Base-by-base conservation (phyloP, 1,140 invertebrate genomes). In the Bombus impatiens region DNA sequence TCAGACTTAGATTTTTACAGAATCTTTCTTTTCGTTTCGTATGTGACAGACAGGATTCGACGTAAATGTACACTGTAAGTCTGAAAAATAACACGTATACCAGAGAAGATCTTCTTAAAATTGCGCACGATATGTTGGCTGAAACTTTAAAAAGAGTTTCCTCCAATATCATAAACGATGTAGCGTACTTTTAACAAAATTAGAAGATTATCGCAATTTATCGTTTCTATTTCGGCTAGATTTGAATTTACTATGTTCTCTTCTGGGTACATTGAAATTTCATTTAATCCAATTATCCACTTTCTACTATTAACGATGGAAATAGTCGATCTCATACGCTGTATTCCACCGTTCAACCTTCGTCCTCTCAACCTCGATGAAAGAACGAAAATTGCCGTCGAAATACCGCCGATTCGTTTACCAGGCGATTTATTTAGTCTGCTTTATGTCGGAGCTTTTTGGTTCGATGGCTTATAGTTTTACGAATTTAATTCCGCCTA, bases 401-500 rank as follows among this genome's bases (percentile, higher is more conserved):
- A 65, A 32, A 9, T 15, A 18, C 42, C 1, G 0, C 0, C 0
- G 22, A 80, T 18, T 47, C 15, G 62, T 22, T 53, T 22, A 53
- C 18, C 47, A 22, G 5, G 1, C 18, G 15, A 28, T 15, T 47
- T 47, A 28, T 71, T 71, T 28, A 25, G 12, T 1, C 22, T 9
- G 57, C 57, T 53, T 47, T 59, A 15, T 15, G 13, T n/a, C 1
- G 44, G 8, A 37, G 22, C 28, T 6, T 22, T n/a, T n/a, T 15
- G 1, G 9, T 15, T 8, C n/a, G 72, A 57, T 44, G 37, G 47
- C 37, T 71, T 28, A 12, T n/a, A 32, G 78, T 15, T 57, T 40
- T 57, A 74, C 18, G 67, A 74, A 72, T 82, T 82, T 62, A 62
- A 74, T 82, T 44, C 37, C 70, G 68, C n/a, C 13, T 82, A 74